Percentiles rank a stretch among this genome's conserved stretches.
These are phyloP conservation scores for Andrena trimmerana DNA, from an alignment of 2,888 invertebrate species.

Conservation along the genomic window DNA sequence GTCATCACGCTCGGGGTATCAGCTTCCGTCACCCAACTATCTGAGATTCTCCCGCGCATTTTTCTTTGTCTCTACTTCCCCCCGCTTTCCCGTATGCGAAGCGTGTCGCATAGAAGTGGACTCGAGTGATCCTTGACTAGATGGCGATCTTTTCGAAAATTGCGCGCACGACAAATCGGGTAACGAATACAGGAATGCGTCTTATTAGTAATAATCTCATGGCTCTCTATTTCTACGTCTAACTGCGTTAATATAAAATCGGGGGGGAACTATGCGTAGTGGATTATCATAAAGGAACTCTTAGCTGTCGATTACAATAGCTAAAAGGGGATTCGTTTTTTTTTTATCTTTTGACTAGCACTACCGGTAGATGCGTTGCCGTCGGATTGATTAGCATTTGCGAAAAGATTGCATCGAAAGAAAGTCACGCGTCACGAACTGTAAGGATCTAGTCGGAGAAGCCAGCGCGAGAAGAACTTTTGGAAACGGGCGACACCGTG, in stretches of 20 bases:
- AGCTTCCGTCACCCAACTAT: conserved; percentile 52
- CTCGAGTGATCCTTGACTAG: conserved; percentile 58
- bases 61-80: neutral
- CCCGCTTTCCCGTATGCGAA: neutral
- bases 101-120: conserved; percentile 37
- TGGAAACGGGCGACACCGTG: conserved; percentile 25
- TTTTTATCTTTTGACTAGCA: conserved; percentile 43
- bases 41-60: conserved; percentile 49
- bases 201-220: conserved; percentile 59
- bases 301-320: conserved; percentile 53
- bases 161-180: conserved; percentile 33
- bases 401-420: conserved; percentile 61
- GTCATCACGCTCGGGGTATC: conserved; percentile 36
- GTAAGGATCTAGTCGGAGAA: conserved; percentile 15
- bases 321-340: conserved; percentile 41
- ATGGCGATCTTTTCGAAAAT: conserved; percentile 69
- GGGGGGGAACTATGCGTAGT: conserved; percentile 30
- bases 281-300: conserved; percentile 51
- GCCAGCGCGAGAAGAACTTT: conserved; percentile 48
- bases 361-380: conserved; percentile 42
- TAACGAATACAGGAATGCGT: conserved; percentile 40
- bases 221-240: conserved; percentile 48
- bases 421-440: conserved; percentile 45
- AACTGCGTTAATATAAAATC: conserved; percentile 53
- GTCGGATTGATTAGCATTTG: conserved; percentile 36